Evolutionary conservation across 64 coral and sea anemone genomes (phyloP).

Genomic region (Stichodactyla helianthus): DNA sequence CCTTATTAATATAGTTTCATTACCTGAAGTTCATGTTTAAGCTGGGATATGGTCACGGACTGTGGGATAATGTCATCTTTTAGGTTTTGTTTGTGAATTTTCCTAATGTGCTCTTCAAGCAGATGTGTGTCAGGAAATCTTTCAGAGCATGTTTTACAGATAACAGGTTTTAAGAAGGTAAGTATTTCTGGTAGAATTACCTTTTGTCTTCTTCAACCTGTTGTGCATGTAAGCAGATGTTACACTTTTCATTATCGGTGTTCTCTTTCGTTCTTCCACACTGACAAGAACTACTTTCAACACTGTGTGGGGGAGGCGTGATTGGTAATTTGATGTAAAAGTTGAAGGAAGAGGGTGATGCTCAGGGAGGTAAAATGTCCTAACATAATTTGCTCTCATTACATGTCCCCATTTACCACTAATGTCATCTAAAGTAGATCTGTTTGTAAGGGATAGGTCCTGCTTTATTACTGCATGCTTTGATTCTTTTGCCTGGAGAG

Average conservation of each 20-base stretch:
- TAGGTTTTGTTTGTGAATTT: not conserved
- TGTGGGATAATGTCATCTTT: not conserved
- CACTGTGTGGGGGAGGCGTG: conserved; percentile 1
- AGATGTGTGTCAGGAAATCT: conserved; percentile 23
- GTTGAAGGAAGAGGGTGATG: conserved; percentile 29
- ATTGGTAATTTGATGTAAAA: conserved; percentile 26
- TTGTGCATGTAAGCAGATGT: conserved; percentile 24
- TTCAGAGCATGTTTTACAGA: conserved; percentile 23
- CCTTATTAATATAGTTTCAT: no score
- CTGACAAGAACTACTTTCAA: not conserved
- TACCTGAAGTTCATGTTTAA: conserved; percentile 15
- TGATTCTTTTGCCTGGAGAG: conserved; percentile 16
- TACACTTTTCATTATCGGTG: not conserved
- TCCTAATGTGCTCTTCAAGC: not conserved
- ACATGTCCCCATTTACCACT: conserved; percentile 34
- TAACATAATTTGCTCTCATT: conserved; percentile 32
- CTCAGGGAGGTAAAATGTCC: conserved; percentile 21
- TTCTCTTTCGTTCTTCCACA: conserved; percentile 23
- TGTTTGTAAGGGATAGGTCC: conserved; percentile 22
- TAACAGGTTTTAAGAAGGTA: conserved; percentile 22
- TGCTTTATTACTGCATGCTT: conserved; percentile 37
- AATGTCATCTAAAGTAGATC: conserved; percentile 32
- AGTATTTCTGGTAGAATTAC: not conserved
- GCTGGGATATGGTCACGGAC: conserved; percentile 14
- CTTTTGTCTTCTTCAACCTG: conserved; percentile 11